These are phyloP conservation scores for Drosophila neoperkinsi DNA, from an alignment of 2,888 invertebrate species.

Conservation along the genomic window DNA sequence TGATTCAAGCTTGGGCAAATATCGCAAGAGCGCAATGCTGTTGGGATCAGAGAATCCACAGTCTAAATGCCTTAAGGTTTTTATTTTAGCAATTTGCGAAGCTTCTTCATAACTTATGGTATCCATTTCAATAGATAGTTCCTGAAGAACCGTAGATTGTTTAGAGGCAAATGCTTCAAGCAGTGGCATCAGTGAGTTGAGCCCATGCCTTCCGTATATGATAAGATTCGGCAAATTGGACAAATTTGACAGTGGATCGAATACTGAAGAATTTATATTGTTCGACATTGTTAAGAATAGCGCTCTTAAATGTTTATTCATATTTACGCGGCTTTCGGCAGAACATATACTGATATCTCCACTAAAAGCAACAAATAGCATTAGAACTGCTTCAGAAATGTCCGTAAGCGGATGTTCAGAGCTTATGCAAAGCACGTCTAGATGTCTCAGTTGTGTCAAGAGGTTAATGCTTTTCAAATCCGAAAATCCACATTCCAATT, in stretches of 20 bases:
- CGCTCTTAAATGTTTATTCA: background rate
- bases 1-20: background rate
- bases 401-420: background rate
- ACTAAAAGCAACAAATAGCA: background rate
- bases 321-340: background rate
- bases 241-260: background rate
- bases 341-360: background rate
- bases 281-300: background rate
- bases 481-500: background rate
- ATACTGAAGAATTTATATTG: background rate
- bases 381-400: background rate
- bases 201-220: background rate
- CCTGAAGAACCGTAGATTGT: background rate
- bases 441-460: background rate
- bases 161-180: conserved; percentile 1
- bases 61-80: background rate
- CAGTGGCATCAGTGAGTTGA: background rate
- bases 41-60: background rate
- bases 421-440: background rate
- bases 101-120: background rate
- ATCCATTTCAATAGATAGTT: background rate
- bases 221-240: background rate
- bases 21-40: background rate
- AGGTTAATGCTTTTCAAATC: background rate
- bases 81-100: background rate